A percentile compares a stretch with the other conserved stretches of the same genome.
These are phyloP conservation scores for Cinara cedri DNA, from an alignment of 2,888 invertebrate species.

Conservation along the genomic window DNA sequence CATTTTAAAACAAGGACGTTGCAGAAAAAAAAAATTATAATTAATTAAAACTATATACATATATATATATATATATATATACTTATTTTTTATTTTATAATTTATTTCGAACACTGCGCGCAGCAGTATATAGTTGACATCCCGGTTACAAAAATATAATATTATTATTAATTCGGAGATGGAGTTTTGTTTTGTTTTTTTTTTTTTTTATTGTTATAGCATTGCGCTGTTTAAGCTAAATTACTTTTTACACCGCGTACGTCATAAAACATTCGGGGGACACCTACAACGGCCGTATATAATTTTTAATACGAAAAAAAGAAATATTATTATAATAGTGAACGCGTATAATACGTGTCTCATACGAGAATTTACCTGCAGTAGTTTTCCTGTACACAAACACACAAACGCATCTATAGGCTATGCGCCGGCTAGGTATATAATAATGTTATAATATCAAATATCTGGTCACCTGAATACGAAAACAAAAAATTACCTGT, in stretches of 20 bases:
- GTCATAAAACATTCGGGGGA: conserved; percentile 27
- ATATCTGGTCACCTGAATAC: neutral
- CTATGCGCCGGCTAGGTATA: no score
- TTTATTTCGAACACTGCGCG: neutral
- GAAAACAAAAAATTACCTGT: conserved; percentile 8
- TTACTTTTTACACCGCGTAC: neutral
- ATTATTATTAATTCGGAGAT: neutral
- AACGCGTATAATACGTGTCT: conserved; percentile 7
- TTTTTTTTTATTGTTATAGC: neutral
- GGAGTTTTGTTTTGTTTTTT: neutral
- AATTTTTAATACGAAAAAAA: conserved; percentile 16
- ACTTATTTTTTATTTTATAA: neutral
- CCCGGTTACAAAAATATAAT: neutral
- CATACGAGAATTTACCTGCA: neutral
- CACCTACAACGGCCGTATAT: no score
- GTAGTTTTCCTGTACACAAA: conserved; percentile 10
- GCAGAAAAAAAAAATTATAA: neutral
- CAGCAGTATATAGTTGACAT: neutral
- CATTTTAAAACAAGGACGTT: neutral
- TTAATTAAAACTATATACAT: neutral
- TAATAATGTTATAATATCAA: no score
- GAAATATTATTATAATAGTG: neutral
- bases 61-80: no score
- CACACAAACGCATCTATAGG: neutral
- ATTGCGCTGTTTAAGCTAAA: neutral